phyloP scores from a whole-genome alignment of 2,888 invertebrate genomes.

The Blastobasis adustella region DNA sequence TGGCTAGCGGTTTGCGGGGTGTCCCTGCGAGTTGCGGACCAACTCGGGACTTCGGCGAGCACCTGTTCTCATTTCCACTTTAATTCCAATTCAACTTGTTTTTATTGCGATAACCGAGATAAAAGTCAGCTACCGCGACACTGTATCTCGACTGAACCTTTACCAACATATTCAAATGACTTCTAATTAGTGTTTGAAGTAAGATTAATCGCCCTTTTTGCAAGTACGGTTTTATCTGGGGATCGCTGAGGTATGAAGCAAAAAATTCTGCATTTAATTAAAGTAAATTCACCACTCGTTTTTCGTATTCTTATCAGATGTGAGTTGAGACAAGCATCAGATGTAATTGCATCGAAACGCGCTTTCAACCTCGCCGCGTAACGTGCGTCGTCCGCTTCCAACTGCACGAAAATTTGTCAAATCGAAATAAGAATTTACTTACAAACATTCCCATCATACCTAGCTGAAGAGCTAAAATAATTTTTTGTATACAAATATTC shows the following conservation, averaged over 20 bases:
- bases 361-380: slow-evolving; percentile 52
- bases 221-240: slow-evolving; percentile 37
- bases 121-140: slow-evolving; percentile 8
- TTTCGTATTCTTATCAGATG: slow-evolving; percentile 61
- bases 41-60: slow-evolving; percentile 33
- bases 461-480: no score
- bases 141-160: slow-evolving; percentile 15
- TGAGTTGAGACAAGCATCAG: slow-evolving; percentile 51
- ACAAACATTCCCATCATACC: not conserved
- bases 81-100: slow-evolving; percentile 19
- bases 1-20: slow-evolving; percentile 49
- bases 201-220: slow-evolving; percentile 35
- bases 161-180: slow-evolving; percentile 28
- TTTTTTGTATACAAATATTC: no score
- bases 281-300: slow-evolving; percentile 49
- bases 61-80: slow-evolving; percentile 38
- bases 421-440: not conserved
- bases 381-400: slow-evolving; percentile 26
- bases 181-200: slow-evolving; percentile 40
- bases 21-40: slow-evolving; percentile 41
- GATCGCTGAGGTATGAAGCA: slow-evolving; percentile 29
- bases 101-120: slow-evolving; percentile 21
- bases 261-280: slow-evolving; percentile 59
- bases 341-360: slow-evolving; percentile 55
- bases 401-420: slow-evolving; percentile 6